Evolutionary conservation across 2,888 invertebrate species (phyloP), one percentile per base, ranked within the genome.

Genomic region (Ectobius pallidus): DNA sequence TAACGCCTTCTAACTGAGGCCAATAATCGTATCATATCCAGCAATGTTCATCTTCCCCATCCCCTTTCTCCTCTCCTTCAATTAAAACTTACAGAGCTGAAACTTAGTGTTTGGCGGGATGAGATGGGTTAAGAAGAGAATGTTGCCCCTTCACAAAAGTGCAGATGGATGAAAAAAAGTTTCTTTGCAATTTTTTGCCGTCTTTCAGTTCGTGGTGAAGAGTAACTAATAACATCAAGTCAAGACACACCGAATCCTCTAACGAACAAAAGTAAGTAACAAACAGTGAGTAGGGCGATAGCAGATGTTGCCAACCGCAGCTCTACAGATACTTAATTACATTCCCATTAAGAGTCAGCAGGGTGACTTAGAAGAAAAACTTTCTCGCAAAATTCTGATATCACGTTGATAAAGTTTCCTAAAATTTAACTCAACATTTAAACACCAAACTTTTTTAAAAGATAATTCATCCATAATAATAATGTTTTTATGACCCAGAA

Each of bases 201-300:
- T 39, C 39, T 14, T 39, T 39, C 39, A 39, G 39, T 14, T n/a
- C 39, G 39, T 14, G 11, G 52, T 11, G 52, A 1, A 9, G 9
- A 22, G 52, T 22, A 22, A 52, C 52, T 52, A 52, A 22, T 22
- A 52, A 22, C 52, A 52, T 22, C 49, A n/a, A 49, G 49, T 3
- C 2, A 49, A 49, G 49, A 18, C 6, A 49, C 49, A 49, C 6
- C 49, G 20, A 49, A 9, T 18, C 6, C 6, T 18, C 49, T 18
- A 49, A 49, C 49, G n/a, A 49, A 49, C 49, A 49, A n/a, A 4
- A 49, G 49, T 39, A n/a, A n/a, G n/a, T n/a, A 39, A 39, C 39
- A 39, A 39, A 39, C 39, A 39, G 39, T 39, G 7, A 39, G 39
- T 6, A 6, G 49, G 49, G 22, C 49, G n/a, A n/a, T n/a, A n/a